Evolutionary conservation across 2,797 vertebrate genomes (phyloP).

Genomic region (Periophthalmus magnuspinnatus): DNA sequence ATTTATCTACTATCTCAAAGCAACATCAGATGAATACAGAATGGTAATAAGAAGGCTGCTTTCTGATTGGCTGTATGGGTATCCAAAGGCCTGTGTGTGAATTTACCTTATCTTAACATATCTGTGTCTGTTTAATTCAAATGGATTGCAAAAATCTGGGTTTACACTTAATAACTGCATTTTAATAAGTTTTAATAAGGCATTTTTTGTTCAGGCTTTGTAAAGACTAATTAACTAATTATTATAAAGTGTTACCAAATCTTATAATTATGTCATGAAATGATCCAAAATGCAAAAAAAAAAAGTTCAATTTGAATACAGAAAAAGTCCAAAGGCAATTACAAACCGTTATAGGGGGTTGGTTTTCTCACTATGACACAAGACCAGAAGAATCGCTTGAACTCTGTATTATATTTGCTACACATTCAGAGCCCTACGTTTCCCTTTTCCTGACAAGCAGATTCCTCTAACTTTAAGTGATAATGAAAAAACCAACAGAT

Average conservation of each 20-base stretch:
- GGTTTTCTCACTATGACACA: not conserved
- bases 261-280: not conserved
- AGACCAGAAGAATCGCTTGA: not conserved
- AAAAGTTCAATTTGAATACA: not conserved
- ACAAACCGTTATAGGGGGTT: not conserved
- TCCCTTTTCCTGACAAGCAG: slow-evolving; percentile 42
- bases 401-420: slow-evolving; percentile 18
- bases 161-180: too few relatives aligned
- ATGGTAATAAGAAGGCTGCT: too few relatives aligned
- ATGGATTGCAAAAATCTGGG: not conserved
- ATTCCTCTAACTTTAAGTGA: slow-evolving; percentile 60
- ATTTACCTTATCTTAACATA: too few relatives aligned
- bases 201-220: too few relatives aligned
- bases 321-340: not conserved
- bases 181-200: too few relatives aligned
- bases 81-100: too few relatives aligned
- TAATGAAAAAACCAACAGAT: slow-evolving; percentile 70
- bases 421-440: slow-evolving; percentile 4
- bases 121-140: not conserved
- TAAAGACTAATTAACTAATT: too few relatives aligned
- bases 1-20: too few relatives aligned
- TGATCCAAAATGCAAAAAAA: not conserved
- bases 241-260: not conserved
- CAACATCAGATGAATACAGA: too few relatives aligned
- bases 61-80: too few relatives aligned